Evolutionary conservation across 2,797 vertebrate species (phyloP).

Genomic region (Xenopus petersii): DNA sequence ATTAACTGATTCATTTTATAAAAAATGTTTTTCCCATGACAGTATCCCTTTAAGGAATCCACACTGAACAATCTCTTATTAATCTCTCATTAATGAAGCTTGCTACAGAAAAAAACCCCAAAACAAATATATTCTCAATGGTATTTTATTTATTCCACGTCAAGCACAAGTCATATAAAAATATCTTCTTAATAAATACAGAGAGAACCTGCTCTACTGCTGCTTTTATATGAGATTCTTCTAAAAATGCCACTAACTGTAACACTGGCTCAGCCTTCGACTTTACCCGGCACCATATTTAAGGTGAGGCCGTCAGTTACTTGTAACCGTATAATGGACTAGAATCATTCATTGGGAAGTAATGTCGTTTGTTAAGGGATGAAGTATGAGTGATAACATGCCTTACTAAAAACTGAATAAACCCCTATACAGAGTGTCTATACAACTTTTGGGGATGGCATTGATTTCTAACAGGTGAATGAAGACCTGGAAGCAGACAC

Average conservation of each 20-base stretch:
- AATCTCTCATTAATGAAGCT: too few relatives aligned
- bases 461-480: constrained; percentile 10
- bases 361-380: constrained; percentile 1
- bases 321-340: not conserved
- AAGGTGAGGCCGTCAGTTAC: not conserved
- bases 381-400: constrained; percentile 22
- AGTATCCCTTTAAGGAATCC: too few relatives aligned
- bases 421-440: constrained; percentile 10
- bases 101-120: too few relatives aligned
- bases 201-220: constrained; percentile 37
- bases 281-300: too few relatives aligned
- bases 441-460: constrained; percentile 20
- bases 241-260: not conserved
- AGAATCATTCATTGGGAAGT: constrained; percentile 10
- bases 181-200: constrained; percentile 39
- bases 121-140: too few relatives aligned
- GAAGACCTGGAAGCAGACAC: constrained; percentile 11
- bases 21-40: too few relatives aligned
- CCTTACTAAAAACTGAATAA: constrained; percentile 18
- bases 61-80: too few relatives aligned
- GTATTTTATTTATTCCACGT: constrained; percentile 7
- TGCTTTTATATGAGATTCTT: not conserved
- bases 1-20: too few relatives aligned
- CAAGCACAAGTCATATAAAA: constrained; percentile 33
- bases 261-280: too few relatives aligned